These are phyloP conservation scores for Hyles euphorbiae DNA, from an alignment of 1,140 invertebrate species.

Conservation along the genomic window DNA sequence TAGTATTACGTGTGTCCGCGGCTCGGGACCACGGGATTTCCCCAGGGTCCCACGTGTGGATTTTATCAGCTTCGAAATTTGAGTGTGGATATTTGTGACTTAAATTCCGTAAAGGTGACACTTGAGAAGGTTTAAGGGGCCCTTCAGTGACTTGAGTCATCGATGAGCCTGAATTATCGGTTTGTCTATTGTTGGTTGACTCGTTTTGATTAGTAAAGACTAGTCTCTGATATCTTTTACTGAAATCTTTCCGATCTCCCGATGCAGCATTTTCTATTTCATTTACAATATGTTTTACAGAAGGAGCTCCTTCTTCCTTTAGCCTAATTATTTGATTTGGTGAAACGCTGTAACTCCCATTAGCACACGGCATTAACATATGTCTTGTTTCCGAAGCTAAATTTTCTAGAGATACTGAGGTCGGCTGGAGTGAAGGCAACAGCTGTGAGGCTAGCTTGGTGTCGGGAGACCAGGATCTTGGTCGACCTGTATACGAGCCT, in stretches of 20 bases:
- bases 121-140: constrained; percentile 25
- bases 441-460: constrained; percentile 77
- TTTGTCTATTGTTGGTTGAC: constrained; percentile 20
- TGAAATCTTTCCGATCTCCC: constrained; percentile 50
- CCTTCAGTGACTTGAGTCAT: constrained; percentile 15
- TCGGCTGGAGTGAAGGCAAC: constrained; percentile 75
- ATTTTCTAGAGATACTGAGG: constrained; percentile 79
- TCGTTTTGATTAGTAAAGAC: constrained; percentile 70
- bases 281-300: constrained; percentile 79
- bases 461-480: constrained; percentile 90
- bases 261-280: constrained; percentile 77
- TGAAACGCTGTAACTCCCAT: constrained; percentile 91
- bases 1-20: constrained; percentile 41
- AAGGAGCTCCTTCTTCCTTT: constrained; percentile 74
- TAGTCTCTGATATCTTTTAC: constrained; percentile 78
- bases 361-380: constrained; percentile 87
- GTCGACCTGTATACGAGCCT: constrained; percentile 75
- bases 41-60: constrained; percentile 80
- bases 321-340: constrained; percentile 91
- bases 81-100: constrained; percentile 39
- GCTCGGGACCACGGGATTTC: constrained; percentile 48
- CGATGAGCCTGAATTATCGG: constrained; percentile 23
- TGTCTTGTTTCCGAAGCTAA: constrained; percentile 82
- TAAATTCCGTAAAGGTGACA: constrained; percentile 37
- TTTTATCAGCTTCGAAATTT: constrained; percentile 69